A percentile compares a stretch with the other conserved stretches of the same genome.
Conservation (phyloP, 2,888 invertebrate species). For the Acanthosepion pharaonis region DNA sequence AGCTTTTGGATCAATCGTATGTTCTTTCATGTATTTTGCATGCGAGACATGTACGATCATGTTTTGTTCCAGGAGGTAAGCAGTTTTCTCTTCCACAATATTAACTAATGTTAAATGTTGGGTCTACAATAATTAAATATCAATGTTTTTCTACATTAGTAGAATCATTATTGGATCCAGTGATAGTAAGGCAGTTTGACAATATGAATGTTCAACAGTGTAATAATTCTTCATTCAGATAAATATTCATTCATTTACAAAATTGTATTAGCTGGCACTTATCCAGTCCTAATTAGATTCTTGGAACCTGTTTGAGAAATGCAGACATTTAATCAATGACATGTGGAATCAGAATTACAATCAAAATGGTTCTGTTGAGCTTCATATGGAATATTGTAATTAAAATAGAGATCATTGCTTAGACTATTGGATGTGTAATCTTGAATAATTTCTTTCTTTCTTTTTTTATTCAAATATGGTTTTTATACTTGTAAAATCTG, state of each 20-base stretch:
- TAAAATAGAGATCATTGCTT: background rate
- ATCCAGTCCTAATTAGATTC: background rate
- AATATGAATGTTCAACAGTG: background rate
- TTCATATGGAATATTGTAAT: background rate
- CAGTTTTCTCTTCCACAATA: no score
- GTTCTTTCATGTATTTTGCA: no score
- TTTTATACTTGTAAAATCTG: background rate
- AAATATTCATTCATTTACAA: background rate
- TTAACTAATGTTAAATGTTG: no score
- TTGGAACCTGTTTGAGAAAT: background rate
- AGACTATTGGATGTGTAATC: background rate
- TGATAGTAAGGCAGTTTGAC: background rate
- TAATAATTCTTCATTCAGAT: background rate
- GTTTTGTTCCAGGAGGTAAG: no score
- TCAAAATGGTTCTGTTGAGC: background rate
- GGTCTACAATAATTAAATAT: no score
- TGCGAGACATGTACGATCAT: no score
- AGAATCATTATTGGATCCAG: background rate
- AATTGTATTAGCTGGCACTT: background rate
- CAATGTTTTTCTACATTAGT: background rate
- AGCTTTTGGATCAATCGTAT: no score
- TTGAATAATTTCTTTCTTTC: no score
- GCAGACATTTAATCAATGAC: background rate
- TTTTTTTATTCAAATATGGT: no score
- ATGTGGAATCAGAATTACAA: background rate